A percentile compares a stretch with the other conserved stretches of the same genome.
phyloP scores from a whole-genome alignment of 1,140 invertebrate species.

The Limonius californicus region DNA sequence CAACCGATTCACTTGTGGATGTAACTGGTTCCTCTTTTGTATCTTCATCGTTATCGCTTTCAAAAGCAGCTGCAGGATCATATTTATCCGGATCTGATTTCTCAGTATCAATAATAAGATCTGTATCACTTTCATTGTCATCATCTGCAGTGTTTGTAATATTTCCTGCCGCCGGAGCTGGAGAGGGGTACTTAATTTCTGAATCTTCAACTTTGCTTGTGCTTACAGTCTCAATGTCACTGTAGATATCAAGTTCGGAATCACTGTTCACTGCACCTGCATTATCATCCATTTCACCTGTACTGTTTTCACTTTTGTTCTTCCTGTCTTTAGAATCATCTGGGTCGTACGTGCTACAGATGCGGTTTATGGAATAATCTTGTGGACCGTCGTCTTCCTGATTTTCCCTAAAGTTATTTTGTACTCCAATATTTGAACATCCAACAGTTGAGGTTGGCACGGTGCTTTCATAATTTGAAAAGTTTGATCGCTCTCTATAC shows the following conservation, averaged over 20 bases:
- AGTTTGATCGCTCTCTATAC: background rate
- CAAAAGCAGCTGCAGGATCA: slow-evolving; percentile 63
- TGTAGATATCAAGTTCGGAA: slow-evolving; percentile 52
- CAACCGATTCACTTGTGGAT: slow-evolving; percentile 27
- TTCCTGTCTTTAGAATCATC: background rate
- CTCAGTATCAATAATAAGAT: slow-evolving; percentile 60
- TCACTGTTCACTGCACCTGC: slow-evolving; percentile 36
- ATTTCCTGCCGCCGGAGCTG: background rate
- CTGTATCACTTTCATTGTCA: slow-evolving; percentile 60
- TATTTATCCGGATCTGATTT: slow-evolving; percentile 51
- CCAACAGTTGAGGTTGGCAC: slow-evolving; percentile 18
- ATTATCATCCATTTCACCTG: background rate
- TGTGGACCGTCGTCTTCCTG: slow-evolving; percentile 35
- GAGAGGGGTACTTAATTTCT: slow-evolving; percentile 19
- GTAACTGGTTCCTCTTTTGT: slow-evolving; percentile 25
- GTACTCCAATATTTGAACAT: background rate
- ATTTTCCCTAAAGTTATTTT: slow-evolving; percentile 4
- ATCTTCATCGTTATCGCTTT: slow-evolving; percentile 39
- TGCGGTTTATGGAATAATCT: slow-evolving; percentile 31
- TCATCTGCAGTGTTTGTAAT: slow-evolving; percentile 37
- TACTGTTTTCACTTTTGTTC: background rate
- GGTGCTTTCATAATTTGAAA: background rate
- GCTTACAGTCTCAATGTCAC: slow-evolving; percentile 50
- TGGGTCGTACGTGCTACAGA: background rate
- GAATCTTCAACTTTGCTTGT: slow-evolving; percentile 38